Conservation (phyloP, 2,797 vertebrate genomes). For the Remorina albescens region DNA sequence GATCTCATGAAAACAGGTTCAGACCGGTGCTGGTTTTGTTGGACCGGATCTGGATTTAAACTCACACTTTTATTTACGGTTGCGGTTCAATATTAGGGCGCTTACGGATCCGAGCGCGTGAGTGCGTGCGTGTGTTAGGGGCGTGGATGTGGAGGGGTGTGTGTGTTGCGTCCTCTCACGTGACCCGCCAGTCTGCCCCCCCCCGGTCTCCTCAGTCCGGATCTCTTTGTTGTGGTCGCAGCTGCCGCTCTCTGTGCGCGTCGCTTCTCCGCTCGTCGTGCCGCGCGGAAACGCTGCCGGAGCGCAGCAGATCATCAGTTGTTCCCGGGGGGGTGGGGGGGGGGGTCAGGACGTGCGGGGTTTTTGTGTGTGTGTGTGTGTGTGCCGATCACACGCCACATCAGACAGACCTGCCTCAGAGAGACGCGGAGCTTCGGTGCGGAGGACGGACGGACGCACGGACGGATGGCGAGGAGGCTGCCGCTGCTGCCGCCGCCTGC, state of each 20-base stretch:
- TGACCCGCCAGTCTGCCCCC: slow-evolving; percentile 64
- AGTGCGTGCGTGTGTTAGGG: slow-evolving; percentile 38
- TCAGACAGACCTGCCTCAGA: neutral
- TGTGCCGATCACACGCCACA: neutral
- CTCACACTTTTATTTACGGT: no score
- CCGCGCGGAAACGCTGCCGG: no score
- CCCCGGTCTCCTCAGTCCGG: slow-evolving; percentile 39
- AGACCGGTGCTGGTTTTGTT: no score
- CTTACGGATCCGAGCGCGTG: slow-evolving; percentile 6
- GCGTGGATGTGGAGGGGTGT: slow-evolving; percentile 59
- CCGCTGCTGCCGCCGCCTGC: slow-evolving; percentile 43
- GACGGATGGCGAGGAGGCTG: slow-evolving; percentile 52
- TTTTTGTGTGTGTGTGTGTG: no score
- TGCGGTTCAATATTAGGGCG: slow-evolving; percentile 20
- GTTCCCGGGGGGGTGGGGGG: neutral
- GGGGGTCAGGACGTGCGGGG: slow-evolving; percentile 9
- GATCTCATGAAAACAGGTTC: no score
- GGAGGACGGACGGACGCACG: slow-evolving; percentile 38
- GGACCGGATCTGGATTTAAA: no score
- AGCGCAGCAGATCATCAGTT: slow-evolving; percentile 4
- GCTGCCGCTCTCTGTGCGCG: slow-evolving; percentile 47
- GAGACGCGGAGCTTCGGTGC: slow-evolving; percentile 13
- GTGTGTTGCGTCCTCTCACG: slow-evolving; percentile 64
- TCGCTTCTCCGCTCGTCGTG: slow-evolving; percentile 33
- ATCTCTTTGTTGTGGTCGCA: slow-evolving; percentile 76